These are phyloP conservation scores for Lochmaea crataegi DNA, from an alignment of 2,888 invertebrate species.

Conservation along the genomic window DNA sequence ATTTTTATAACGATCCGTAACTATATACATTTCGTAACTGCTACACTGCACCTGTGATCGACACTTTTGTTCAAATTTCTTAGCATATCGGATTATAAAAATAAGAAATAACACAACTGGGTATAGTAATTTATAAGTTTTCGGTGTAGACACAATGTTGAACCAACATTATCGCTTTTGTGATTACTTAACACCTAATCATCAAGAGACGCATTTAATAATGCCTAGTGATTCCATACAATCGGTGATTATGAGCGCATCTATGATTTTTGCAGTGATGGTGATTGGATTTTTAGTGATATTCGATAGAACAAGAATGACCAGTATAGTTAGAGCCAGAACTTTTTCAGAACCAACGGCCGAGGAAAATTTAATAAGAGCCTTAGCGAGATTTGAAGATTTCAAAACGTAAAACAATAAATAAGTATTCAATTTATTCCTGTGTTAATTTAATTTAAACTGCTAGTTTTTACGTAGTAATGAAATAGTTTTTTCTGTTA, in stretches of 20 bases:
- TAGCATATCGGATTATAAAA: conserved; percentile 36
- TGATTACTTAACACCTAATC: conserved; percentile 44
- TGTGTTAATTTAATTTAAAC: background rate
- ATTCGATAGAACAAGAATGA: conserved; percentile 51
- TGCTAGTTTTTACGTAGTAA: background rate
- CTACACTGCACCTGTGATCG: conserved; percentile 29
- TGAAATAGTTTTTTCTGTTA: background rate
- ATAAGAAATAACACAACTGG: conserved; percentile 16
- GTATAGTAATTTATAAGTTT: conserved; percentile 11
- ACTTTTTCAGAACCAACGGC: conserved; percentile 23
- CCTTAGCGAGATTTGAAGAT: conserved; percentile 37
- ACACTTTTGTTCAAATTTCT: conserved; percentile 19
- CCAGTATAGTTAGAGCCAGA: conserved; percentile 53
- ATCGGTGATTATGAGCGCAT: conserved; percentile 49
- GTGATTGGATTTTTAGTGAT: conserved; percentile 54
- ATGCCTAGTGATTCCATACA: conserved; percentile 49
- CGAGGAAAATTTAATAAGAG: conserved; percentile 35
- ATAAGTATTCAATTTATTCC: background rate
- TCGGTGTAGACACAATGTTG: conserved; percentile 14
- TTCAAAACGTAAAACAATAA: conserved; percentile 12
- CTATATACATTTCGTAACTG: background rate
- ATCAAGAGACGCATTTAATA: conserved; percentile 40
- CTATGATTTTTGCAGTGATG: conserved; percentile 51
- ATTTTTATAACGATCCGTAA: background rate
- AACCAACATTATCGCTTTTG: conserved; percentile 44